Evolutionary conservation across 2,888 invertebrate species (phyloP).

Genomic region (Ennomos quercinarius): DNA sequence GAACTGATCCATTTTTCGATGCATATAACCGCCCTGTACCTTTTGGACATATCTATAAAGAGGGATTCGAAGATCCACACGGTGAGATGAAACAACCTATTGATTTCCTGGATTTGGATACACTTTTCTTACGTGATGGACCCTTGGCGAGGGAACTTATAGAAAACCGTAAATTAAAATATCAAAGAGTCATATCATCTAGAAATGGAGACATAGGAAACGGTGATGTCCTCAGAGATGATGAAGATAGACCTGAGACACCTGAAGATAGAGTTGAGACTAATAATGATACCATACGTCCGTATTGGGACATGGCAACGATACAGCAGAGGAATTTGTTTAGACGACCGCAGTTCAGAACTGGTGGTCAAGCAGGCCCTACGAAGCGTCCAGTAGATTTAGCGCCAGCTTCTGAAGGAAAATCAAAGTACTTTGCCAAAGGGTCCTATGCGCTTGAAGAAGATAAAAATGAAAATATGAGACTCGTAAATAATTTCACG

Average conservation of each 20-base stretch:
- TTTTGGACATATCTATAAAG: conserved; percentile 57
- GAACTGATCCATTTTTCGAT: neutral
- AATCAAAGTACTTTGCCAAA: conserved; percentile 28
- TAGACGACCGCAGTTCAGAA: conserved; percentile 8
- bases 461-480: neutral
- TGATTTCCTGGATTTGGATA: conserved; percentile 45
- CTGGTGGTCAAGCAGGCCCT: conserved; percentile 1
- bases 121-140: conserved; percentile 8
- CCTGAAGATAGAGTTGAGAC: neutral
- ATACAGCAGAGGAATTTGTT: conserved; percentile 26
- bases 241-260: too few relatives aligned
- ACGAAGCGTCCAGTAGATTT: neutral
- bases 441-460: conserved; percentile 36
- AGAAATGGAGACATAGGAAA: too few relatives aligned
- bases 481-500: conserved; percentile 51
- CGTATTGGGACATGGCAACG: conserved; percentile 21
- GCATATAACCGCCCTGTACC: conserved; percentile 44
- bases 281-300: neutral
- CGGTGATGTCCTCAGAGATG: too few relatives aligned
- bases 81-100: conserved; percentile 42
- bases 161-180: conserved; percentile 1
- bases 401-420: neutral
- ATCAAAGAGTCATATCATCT: neutral
- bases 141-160: conserved; percentile 8
- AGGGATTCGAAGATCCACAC: conserved; percentile 49